Base-by-base conservation (phyloP, 2,888 invertebrate genomes). In the Thelaira solivaga region DNA sequence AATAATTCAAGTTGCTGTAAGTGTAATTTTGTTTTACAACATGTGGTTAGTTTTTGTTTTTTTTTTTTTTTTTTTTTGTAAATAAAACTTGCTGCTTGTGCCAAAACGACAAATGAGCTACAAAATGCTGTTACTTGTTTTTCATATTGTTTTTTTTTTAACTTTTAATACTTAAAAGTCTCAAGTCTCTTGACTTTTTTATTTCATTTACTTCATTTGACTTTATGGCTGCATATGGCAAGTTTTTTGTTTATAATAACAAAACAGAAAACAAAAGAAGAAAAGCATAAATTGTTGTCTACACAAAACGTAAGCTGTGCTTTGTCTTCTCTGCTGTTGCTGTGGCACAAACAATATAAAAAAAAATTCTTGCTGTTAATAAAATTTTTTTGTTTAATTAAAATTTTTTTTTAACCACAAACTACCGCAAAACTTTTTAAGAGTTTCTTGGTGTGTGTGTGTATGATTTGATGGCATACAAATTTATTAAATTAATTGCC, bases 41-140 rank as follows among this genome's bases (percentile, higher is more conserved):
- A 65, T 59, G 59, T 51, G 65, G 59, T 43, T 26, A 16, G 18
- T 26, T 67, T 67, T 34, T 11, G 13, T 13, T 57, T 24, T 39
- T 11, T 20, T 36, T 16, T 39, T 43, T 13, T 34, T 10, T 22
- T 45, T 59, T 6, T 29, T 57, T 29, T 49, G 0, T 7, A n/a
- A n/a, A n/a, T n/a, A n/a, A n/a, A n/a, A n/a, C n/a, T n/a, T n/a
- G n/a, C n/a, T n/a, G 36, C 10, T 53, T 36, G 64, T 71, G 61
- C 57, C 49, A 57, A 41, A 22, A 43, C 49, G 41, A 57, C 69
- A 76, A 64, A 76, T 57, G 62, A 69, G 43, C 68, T 47, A 75
- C 36, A 68, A 68, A 75, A 36, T 45, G 10, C n/a, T n/a, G n/a
- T 41, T 47, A 8, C 6, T 39, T 57, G 7, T 57, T 65, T 67